Evolutionary conservation across 2,888 invertebrate species (phyloP).

Genomic region (Lepidochitona cinerea): DNA sequence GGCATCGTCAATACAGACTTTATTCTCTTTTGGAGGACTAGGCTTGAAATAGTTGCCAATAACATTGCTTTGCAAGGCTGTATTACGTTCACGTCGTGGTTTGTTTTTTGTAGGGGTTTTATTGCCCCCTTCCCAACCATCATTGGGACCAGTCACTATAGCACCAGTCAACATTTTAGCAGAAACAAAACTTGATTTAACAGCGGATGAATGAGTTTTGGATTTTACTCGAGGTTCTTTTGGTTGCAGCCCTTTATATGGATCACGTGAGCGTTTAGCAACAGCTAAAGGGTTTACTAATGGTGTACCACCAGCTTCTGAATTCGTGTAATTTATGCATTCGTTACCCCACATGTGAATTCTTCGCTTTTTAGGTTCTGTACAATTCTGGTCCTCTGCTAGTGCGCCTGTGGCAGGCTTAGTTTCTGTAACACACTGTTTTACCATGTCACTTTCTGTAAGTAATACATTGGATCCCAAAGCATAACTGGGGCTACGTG

Average conservation of each 20-base stretch:
- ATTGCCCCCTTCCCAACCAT: neutral
- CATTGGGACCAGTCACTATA: neutral
- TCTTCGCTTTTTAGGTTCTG: neutral
- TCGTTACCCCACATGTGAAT: neutral
- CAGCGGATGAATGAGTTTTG: neutral
- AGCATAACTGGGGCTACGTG: too few relatives aligned
- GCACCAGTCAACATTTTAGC: neutral
- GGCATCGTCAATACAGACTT: too few relatives aligned
- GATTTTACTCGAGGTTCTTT: neutral
- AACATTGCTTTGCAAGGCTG: neutral
- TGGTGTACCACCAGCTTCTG: neutral
- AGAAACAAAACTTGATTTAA: neutral
- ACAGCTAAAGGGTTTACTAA: neutral
- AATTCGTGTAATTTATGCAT: neutral
- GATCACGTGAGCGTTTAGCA: neutral
- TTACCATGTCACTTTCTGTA: too few relatives aligned
- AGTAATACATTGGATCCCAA: too few relatives aligned
- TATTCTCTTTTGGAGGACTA: neutral
- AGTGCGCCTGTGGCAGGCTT: neutral
- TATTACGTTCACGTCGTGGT: neutral
- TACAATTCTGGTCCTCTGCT: neutral
- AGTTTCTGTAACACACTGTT: too few relatives aligned
- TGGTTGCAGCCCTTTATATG: neutral
- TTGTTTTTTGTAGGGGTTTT: neutral
- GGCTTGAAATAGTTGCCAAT: neutral